A percentile compares a stretch with the other conserved stretches of the same genome.
phyloP scores from a whole-genome alignment of 2,797 vertebrate species.

The Sardinella longiceps region DNA sequence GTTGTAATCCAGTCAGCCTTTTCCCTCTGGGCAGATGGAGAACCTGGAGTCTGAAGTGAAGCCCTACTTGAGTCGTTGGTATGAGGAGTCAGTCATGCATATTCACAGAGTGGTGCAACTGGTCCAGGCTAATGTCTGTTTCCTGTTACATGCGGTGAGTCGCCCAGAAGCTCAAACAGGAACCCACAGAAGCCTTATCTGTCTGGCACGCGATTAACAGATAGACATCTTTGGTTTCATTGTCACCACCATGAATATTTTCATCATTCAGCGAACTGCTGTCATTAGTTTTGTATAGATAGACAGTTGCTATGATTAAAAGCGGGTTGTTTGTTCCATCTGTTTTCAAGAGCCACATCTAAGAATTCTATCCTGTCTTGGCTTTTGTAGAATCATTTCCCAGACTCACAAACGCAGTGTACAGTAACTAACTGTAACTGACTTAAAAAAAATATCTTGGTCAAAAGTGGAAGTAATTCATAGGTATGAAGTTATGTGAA shows the following conservation, averaged over 20 bases:
- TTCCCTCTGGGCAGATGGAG: conserved; percentile 71
- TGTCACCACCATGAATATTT: neutral
- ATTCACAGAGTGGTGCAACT: conserved; percentile 90
- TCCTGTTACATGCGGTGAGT: conserved; percentile 93
- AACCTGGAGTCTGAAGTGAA: conserved; percentile 78
- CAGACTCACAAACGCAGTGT: no score
- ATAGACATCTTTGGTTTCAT: neutral
- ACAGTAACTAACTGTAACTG: no score
- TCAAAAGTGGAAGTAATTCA: no score
- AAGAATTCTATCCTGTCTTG: no score
- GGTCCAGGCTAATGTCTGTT: conserved; percentile 85
- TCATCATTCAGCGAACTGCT: no score
- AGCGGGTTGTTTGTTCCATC: no score
- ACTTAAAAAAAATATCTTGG: no score
- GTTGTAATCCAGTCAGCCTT: neutral
- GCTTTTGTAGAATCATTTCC: no score
- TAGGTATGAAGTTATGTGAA: no score
- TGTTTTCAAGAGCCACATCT: no score
- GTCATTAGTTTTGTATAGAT: no score
- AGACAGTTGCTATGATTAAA: no score
- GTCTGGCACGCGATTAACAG: neutral
- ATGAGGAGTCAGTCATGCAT: conserved; percentile 89
- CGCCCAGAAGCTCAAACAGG: neutral
- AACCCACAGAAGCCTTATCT: neutral
- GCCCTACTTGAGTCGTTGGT: conserved; percentile 88